Evolutionary conservation across 2,797 vertebrate species (phyloP).

Genomic region (Sebastes jordani): DNA sequence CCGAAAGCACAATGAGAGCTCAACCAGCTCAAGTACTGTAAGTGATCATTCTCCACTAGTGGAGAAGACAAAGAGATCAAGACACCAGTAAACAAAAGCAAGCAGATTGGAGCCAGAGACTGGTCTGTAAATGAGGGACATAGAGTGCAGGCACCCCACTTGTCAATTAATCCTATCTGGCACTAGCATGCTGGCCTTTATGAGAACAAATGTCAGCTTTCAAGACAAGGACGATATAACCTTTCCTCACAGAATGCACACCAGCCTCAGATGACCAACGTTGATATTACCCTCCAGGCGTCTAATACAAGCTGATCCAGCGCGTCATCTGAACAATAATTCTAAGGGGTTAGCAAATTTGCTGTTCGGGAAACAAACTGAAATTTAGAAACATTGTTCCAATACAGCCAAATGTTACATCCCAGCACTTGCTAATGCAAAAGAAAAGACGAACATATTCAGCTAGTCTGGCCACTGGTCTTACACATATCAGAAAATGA

Average conservation of each 20-base stretch:
- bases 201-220: constrained; percentile 84
- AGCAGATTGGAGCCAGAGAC: constrained; percentile 18
- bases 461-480: neutral
- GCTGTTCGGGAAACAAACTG: neutral
- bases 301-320: constrained; percentile 38
- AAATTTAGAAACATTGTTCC: neutral
- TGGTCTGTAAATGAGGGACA: constrained; percentile 46
- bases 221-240: constrained; percentile 80
- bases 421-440: neutral
- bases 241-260: constrained; percentile 74
- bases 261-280: constrained; percentile 43
- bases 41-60: neutral
- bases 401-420: neutral
- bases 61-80: constrained; percentile 24
- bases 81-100: constrained; percentile 28
- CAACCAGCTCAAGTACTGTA: neutral
- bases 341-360: constrained; percentile 17
- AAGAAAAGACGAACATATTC: neutral
- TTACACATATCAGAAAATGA: neutral
- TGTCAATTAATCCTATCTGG: constrained; percentile 81
- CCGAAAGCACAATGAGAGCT: neutral
- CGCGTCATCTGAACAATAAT: constrained; percentile 8
- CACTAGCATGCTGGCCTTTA: constrained; percentile 76
- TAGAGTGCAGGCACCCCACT: constrained; percentile 47
- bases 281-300: constrained; percentile 41